Evolutionary conservation across 1,140 invertebrate genomes (phyloP), one percentile per base, ranked within the genome.

Genomic region (Drosophila equinoxialis): DNA sequence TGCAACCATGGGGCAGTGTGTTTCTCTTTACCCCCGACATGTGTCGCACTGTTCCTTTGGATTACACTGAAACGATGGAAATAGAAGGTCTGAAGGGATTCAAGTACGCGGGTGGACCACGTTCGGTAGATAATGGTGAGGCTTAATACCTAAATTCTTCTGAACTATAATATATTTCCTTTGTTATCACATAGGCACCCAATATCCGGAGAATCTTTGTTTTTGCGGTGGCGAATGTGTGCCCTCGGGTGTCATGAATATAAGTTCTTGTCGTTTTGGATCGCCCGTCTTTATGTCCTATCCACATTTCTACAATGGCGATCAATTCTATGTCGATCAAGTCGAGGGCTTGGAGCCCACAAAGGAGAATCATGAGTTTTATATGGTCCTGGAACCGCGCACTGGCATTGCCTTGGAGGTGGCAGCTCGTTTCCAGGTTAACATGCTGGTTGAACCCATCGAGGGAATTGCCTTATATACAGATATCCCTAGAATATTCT

Each of bases 241-340:
- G 1, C 96, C 95, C 6, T 93, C 93, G 1, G 96, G 96, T 3
- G 92, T 94, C 1, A 93, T 96, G 89, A 95, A 96, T 90, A 94
- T 96, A 17, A 95, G 95, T 0, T 91, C 93, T 10, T 96, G 96
- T 65, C 94, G 95, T 81, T 96, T 93, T 81, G 95, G 95, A n/a
- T 95, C 96, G 4, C 97, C 97, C 0, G 95, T 96, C 0, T 97
- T 96, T 74, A 93, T 98, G 65, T 97, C 97, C 6, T 95, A 96
- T 75, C 97, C 97, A 0, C 97, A 98, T 92, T 98, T 98, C 93
- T 95, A 96, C 81, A 93, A 95, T 64, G 97, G 95, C 1, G 97
- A 98, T 92, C 93, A 94, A 0, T 94, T 89, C 75, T 96, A 97
- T 63, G 72, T 91, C 7, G 73, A 95, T 0, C 91, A 93, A 26